A percentile compares a stretch with the other conserved stretches of the same genome.
These are phyloP conservation scores for Anastrepha ludens DNA, from an alignment of 1,140 invertebrate genomes.

Conservation along the genomic window DNA sequence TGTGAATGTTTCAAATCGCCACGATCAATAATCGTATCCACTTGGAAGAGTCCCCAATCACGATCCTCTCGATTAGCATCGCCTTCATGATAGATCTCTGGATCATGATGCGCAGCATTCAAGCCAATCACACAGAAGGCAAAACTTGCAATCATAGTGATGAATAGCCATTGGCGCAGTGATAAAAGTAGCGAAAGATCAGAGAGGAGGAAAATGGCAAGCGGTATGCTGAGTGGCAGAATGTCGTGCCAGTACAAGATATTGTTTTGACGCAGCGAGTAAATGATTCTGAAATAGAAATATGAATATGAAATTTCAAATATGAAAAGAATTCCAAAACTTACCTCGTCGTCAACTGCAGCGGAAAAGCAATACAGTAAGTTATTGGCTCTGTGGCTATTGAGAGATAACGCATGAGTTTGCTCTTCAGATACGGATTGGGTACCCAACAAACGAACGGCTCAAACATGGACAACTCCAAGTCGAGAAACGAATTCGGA, in stretches of 20 bases:
- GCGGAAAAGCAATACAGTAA: slow-evolving; percentile 74
- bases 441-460: slow-evolving; percentile 84
- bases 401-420: slow-evolving; percentile 73
- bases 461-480: slow-evolving; percentile 83
- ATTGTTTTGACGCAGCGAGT: slow-evolving; percentile 66
- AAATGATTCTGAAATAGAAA: slow-evolving; percentile 63
- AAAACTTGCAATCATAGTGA: slow-evolving; percentile 78
- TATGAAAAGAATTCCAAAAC: background rate
- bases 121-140: slow-evolving; percentile 81
- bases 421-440: slow-evolving; percentile 74
- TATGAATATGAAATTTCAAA: background rate
- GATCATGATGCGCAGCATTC: slow-evolving; percentile 89
- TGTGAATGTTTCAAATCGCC: slow-evolving; percentile 81
- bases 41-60: slow-evolving; percentile 87
- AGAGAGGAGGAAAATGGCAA: slow-evolving; percentile 75
- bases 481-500: slow-evolving; percentile 86
- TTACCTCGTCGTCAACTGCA: slow-evolving; percentile 69
- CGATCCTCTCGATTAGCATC: slow-evolving; percentile 79
- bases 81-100: slow-evolving; percentile 88
- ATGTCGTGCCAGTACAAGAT: slow-evolving; percentile 73
- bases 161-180: slow-evolving; percentile 78
- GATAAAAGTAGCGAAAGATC: slow-evolving; percentile 63
- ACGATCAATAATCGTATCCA: slow-evolving; percentile 85
- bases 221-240: slow-evolving; percentile 76
- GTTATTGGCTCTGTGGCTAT: slow-evolving; percentile 76